Percentiles rank a stretch among this genome's conserved stretches.
phyloP scores from a whole-genome alignment of 2,888 invertebrate species.

The Muscina levida region DNA sequence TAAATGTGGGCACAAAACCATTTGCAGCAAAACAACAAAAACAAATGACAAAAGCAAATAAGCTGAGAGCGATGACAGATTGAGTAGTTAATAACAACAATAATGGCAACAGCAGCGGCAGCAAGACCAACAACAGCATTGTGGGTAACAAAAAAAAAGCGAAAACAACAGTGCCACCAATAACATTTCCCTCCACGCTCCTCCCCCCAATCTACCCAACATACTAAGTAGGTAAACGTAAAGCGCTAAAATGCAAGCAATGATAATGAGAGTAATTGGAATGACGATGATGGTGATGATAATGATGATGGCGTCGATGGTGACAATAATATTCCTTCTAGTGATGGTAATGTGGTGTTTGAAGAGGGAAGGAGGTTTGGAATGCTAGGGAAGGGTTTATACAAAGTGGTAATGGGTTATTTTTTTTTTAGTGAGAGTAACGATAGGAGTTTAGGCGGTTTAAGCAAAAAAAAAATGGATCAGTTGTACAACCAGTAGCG shows the following conservation, averaged over 20 bases:
- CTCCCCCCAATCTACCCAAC: background rate
- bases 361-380: no score
- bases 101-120: background rate
- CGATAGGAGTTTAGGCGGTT: no score
- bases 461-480: no score
- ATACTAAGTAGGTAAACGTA: background rate
- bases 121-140: background rate
- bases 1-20: slow-evolving; percentile 16
- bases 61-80: slow-evolving; percentile 29
- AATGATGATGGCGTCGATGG: background rate
- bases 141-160: background rate
- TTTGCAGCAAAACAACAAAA: slow-evolving; percentile 17
- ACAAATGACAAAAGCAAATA: slow-evolving; percentile 7
- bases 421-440: no score
- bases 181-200: background rate
- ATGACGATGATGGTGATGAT: background rate
- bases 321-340: no score
- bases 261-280: background rate
- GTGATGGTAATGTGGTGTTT: no score
- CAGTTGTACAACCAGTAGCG: no score
- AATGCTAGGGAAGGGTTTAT: no score
- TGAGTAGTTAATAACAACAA: slow-evolving; percentile 11
- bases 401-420: no score
- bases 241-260: background rate
- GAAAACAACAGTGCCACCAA: background rate